phyloP scores from a whole-genome alignment of 1,140 invertebrate species.

The Drosophila triauraria region DNA sequence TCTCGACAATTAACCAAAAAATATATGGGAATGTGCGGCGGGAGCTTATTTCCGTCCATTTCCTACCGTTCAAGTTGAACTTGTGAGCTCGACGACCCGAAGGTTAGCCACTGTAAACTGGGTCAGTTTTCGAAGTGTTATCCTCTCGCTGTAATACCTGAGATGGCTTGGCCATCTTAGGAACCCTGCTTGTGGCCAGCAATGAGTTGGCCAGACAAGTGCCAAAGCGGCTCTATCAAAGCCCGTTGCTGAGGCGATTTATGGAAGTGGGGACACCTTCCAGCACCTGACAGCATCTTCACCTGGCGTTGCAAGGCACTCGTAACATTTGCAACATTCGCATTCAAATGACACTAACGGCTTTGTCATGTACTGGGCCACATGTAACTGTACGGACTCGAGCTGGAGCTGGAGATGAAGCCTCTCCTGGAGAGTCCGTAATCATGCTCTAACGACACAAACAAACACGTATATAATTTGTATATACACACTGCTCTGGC shows the following conservation, averaged over 20 bases:
- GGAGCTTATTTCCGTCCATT: slow-evolving; percentile 16
- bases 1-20: slow-evolving; percentile 40
- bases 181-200: slow-evolving; percentile 4
- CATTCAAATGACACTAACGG: slow-evolving; percentile 83
- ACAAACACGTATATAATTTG: slow-evolving; percentile 45
- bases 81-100: slow-evolving; percentile 18
- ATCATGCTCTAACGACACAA: slow-evolving; percentile 80
- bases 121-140: slow-evolving; percentile 26
- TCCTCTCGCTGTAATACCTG: slow-evolving; percentile 6
- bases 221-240: slow-evolving; percentile 59
- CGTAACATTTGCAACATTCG: slow-evolving; percentile 66
- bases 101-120: slow-evolving; percentile 39
- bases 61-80: slow-evolving; percentile 40
- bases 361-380: slow-evolving; percentile 73
- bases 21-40: slow-evolving; percentile 36
- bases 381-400: slow-evolving; percentile 54
- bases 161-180: slow-evolving; percentile 7
- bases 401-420: slow-evolving; percentile 12
- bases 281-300: slow-evolving; percentile 59
- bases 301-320: slow-evolving; percentile 54
- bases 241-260: slow-evolving; percentile 43
- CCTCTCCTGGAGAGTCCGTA: slow-evolving; percentile 70
- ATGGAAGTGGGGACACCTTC: slow-evolving; percentile 56
- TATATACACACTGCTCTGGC: slow-evolving; percentile 44
- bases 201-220: slow-evolving; percentile 21